phyloP scores from a whole-genome alignment of 1,140 invertebrate species.

The Drosophila micromelanica region DNA sequence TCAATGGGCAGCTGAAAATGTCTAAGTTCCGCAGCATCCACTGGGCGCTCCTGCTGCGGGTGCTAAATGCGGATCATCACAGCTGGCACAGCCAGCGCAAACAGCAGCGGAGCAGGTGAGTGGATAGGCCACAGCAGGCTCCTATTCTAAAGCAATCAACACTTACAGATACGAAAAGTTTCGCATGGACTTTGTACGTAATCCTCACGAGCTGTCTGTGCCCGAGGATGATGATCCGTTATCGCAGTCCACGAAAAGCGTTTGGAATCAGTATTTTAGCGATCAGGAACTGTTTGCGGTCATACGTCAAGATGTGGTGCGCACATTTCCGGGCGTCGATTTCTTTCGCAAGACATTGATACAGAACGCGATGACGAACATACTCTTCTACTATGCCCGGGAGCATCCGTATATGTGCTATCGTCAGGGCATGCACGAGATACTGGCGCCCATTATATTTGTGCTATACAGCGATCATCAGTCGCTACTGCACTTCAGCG shows the following conservation, averaged over 20 bases:
- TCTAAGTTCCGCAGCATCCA: conserved; percentile 85
- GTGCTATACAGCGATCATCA: conserved; percentile 90
- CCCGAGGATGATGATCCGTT: conserved; percentile 74
- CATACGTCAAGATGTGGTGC: conserved; percentile 91
- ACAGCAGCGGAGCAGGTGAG: conserved; percentile 65
- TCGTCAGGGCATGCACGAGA: conserved; percentile 94
- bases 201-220: conserved; percentile 67
- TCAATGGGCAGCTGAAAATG: conserved; percentile 84
- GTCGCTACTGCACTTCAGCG: conserved; percentile 85
- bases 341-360: conserved; percentile 90
- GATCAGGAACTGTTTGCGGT: conserved; percentile 90
- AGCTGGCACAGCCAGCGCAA: conserved; percentile 75
- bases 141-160: background rate
- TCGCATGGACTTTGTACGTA: conserved; percentile 73
- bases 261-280: conserved; percentile 93
- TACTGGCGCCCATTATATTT: conserved; percentile 91
- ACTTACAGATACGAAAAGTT: conserved; percentile 73
- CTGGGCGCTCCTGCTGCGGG: conserved; percentile 84
- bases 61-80: conserved; percentile 75
- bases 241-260: conserved; percentile 86
- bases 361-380: conserved; percentile 88
- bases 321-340: conserved; percentile 91
- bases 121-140: background rate
- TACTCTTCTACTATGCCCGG: conserved; percentile 89
- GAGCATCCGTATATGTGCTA: conserved; percentile 90